Evolutionary conservation across 2,888 invertebrate species (phyloP), one percentile per base, ranked within the genome.

Genomic region (Monoplex corrugatus): DNA sequence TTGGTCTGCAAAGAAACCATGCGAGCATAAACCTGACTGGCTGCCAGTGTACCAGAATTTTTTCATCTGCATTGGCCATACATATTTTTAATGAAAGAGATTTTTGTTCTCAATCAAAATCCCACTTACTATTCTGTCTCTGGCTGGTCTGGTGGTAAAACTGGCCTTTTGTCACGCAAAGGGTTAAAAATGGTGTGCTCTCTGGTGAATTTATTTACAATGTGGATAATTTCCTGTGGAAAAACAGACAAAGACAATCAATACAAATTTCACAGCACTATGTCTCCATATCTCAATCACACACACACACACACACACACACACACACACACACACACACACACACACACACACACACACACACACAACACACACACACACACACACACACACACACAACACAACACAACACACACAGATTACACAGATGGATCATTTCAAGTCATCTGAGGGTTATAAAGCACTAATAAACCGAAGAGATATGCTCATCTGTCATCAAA

Each of bases 101-200:
- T n/a, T n/a, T n/a, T n/a, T n/a, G n/a, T n/a, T n/a, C n/a, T n/a
- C n/a, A n/a, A 13, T 28, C 28, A 28, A 68, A 68, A 68, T 5
- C 10, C 5, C 32, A 93, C 94, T 93, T 91, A 95, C 95, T 94
- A 94, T 44, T 93, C 86, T 89, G 92, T 91, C 87, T 95, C 94
- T 44, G 95, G 94, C 50, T 92, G 87, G 32, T 92, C 92, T 8
- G 94, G 94, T 57, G 92, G 91, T 28, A 91, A 87, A 72, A 94
- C 92, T 16, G 95, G 95, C 80, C 95, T 91, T 90, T 95, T 95
- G 85, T 93, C 94, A 75, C 95, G 89, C 28, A 95, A 91, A 40
- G 95, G 94, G 90, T 95, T 95, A 89, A 93, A 95, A n/a, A 94
- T 91, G 87, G 94, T 95, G 84, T 95, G 92, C 89, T 95, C 95